Percentiles rank a stretch among this genome's conserved stretches.
Evolutionary conservation across 53 echinoderm and acorn worm species (phyloP).

Genomic region (Temnopleurus reevesii): DNA sequence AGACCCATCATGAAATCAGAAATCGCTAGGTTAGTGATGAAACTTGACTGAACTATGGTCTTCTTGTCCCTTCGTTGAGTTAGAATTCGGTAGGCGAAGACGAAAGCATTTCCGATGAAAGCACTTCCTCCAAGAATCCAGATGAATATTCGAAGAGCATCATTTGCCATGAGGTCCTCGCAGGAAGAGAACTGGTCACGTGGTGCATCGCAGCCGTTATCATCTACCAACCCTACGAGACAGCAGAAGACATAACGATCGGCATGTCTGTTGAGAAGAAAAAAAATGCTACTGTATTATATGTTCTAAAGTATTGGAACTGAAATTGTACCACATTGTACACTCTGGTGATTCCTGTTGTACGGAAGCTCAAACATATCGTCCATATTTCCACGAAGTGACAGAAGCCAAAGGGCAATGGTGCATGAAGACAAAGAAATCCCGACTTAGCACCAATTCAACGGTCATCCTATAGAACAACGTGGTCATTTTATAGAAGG

Average conservation of each 20-base stretch:
- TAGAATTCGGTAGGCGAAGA: constrained; percentile 11
- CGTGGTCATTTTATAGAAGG: no score
- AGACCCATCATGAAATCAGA: constrained; percentile 69
- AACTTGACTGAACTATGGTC: constrained; percentile 45
- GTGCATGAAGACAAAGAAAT: no score
- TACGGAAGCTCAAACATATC: no score
- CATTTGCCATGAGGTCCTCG: constrained; percentile 59
- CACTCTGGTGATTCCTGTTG: no score
- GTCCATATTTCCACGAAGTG: no score
- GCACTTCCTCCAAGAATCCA: constrained; percentile 69
- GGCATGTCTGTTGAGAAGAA: constrained; percentile 28
- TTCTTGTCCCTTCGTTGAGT: background rate
- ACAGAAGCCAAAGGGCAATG: no score
- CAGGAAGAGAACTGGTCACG: constrained; percentile 68
- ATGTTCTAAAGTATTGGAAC: no score
- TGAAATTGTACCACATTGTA: no score
- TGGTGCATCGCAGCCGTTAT: constrained; percentile 28
- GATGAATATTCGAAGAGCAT: constrained; percentile 46
- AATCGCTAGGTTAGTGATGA: constrained; percentile 65
- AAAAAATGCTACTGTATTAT: no score
- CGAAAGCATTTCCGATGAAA: constrained; percentile 60
- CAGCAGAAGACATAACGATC: constrained; percentile 64
- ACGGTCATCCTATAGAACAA: no score
- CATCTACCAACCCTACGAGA: background rate
- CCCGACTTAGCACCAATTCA: no score